Base-by-base conservation (phyloP, 1,140 invertebrate species). In the Sminthurides bifidus region DNA sequence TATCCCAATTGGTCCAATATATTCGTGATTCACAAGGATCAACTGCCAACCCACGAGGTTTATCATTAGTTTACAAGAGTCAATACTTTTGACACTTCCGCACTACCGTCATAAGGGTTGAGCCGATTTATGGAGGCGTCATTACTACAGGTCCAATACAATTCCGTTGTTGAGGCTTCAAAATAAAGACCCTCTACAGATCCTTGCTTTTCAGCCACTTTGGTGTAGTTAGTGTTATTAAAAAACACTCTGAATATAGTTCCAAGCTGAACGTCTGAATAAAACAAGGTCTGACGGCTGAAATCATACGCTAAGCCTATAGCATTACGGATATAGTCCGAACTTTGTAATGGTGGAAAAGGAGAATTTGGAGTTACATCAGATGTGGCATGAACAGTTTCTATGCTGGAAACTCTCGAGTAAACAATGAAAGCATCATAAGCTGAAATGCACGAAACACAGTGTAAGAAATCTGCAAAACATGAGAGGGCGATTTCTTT, bases 281-380 rank as follows among this genome's bases (percentile, higher is more conserved):
- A 92, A 72, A 86, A 92, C 19, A 92, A 71, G 41, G 78, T 70
- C 52, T 80, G 72, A 2, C 71, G 72, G 53, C 73, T 72, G 67
- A 87, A 88, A 72, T 90, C 84, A 70, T 82, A 87, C 2, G 84
- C 77, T 5, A 93, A 73, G 27, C 84, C 85, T 65, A 92, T 89
- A 3, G 86, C 85, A 71, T 91, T 90, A 41, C 82, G 74, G 76
- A 91, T 84, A 54, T 80, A 69, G 2, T 78, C 76, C 50, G 75
- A 76, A 62, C 83, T 79, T 54, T 80, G 75, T 29, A 92, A 85
- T n/a, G 77, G 74, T 33, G 79, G 77, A 58, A 83, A 80, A 0
- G 87, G 86, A 27, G 84, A 76, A 66, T 88, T 89, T 50, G 81
- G 77, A 59, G 84, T 76, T 12, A 76, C 73, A 27, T 80, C 79